phyloP scores from a whole-genome alignment of 2,888 invertebrate species.

The Morpho deidamia region DNA sequence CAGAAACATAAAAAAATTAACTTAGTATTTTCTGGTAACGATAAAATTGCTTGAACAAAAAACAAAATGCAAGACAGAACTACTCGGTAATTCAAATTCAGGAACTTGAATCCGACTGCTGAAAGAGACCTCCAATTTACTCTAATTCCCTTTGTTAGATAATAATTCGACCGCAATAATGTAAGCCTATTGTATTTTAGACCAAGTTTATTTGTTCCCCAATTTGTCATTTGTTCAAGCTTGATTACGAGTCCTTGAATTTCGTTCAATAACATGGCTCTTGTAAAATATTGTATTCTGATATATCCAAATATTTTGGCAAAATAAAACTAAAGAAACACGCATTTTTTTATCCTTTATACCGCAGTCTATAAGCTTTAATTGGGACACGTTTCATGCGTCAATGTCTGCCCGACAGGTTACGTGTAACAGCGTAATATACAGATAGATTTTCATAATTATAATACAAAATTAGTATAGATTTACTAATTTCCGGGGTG shows the following conservation, averaged over 20 bases:
- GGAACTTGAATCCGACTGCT: slow-evolving; percentile 18
- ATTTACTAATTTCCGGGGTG: no score
- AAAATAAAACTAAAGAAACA: no score
- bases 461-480: no score
- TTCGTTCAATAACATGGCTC: background rate
- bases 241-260: slow-evolving; percentile 7
- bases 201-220: slow-evolving; percentile 9
- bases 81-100: slow-evolving; percentile 25
- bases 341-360: no score
- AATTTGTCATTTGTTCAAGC: slow-evolving; percentile 12
- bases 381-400: no score
- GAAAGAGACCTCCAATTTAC: slow-evolving; percentile 7
- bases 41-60: slow-evolving; percentile 9
- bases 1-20: no score
- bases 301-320: no score
- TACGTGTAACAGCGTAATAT: no score
- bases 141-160: slow-evolving; percentile 22
- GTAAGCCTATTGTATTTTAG: slow-evolving; percentile 21
- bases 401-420: no score
- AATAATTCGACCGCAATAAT: slow-evolving; percentile 26
- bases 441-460: no score
- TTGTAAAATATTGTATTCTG: no score
- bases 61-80: background rate
- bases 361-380: no score
- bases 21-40: background rate